Base-by-base conservation (phyloP, 2,113 vertebrate genomes). In the Campylomormyrus numenius region DNA sequence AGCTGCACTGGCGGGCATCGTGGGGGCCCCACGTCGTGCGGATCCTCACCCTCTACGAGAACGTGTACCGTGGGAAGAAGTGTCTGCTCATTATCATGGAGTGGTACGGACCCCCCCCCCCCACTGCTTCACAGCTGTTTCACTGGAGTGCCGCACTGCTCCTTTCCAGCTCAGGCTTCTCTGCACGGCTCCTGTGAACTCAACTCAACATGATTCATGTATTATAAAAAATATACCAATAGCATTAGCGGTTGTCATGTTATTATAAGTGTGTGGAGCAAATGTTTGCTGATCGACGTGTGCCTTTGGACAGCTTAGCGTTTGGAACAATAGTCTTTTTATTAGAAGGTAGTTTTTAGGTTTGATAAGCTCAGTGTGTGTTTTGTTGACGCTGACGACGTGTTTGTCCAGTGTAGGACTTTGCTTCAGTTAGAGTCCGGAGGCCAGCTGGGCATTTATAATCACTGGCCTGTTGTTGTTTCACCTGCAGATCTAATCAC, bases 21-120 rank as follows among this genome's bases (percentile, higher is more conserved):
- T 96, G 96, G 0, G 98, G 98, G 53, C 97, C 97, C 5, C 97
- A 99, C 93, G 97, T 99, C 0, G 96, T 96, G 80, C 89, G 77
- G 24, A 89, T 89, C 89, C 89, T 89, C 93, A 95, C 11, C 92
- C 96, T 99, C 50, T 99, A 99, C 17, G 98, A 99, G 93, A 99
- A 99, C 92, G 97, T 99, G 96, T 97, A 99, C 88, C 97, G 97
- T 0, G 96, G 96, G 42, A 99, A 97, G 93, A 98, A 98, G 90
- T 99, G 98, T 86, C 97, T 99, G 90, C 97, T 99, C 92, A 98
- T 99, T 89, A 92, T 99, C 94, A 99, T 99, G 98, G 98, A 99
- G 95, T 99, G 98, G 98, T 99, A 87, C 92, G 94, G 66, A 2
- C 66, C 89, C 74, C 58, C 46, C 53, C 86, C 19, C 31, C 4